Base-by-base conservation (phyloP, 1,140 invertebrate genomes). In the Drosophila sproati region DNA sequence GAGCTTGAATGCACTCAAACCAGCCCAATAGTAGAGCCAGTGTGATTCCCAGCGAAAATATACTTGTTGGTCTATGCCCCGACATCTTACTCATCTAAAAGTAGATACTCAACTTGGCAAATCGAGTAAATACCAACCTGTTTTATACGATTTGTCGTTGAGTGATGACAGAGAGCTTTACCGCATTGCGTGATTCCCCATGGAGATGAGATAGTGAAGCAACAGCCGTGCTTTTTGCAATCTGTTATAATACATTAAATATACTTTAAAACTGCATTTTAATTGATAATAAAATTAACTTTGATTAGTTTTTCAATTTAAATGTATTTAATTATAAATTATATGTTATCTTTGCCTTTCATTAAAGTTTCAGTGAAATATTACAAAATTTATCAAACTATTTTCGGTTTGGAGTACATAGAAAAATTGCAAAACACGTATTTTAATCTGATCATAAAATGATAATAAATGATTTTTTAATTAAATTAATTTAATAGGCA, bases 71-170 rank as follows among this genome's bases (percentile, higher is more conserved):
- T 32, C 10, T 29, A 31, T 12, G 3, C 5, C n/a, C 37, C 20
- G 8, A 2, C 60, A 62, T 62, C 60, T 37, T 20, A n/a, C 34
- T 31, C 20, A 31, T 31, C 8, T 37, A 20, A 45, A 6, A 45
- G 8, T 39, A 29, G 20, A 6, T 8, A 7, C 10, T 12, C 8
- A 37, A 51, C 45, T 62, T 37, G 5, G 7, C 45, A 50, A 50
- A 10, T 29, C 31, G 6, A 20, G n/a, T 29, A 3, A 41, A 35
- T 34, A 5, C 35, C 12, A 20, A 5, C 8, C 4, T 7, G 45
- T n/a, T 61, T 47, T 48, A 61, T 48, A 61, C 34, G 45, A 35
- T n/a, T 47, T 34, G 31, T 6, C 39, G 43, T 10, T 28, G 12
- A n/a, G 4, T 56, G 52, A 56, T 37, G 54, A 41, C 54, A 32